These are phyloP conservation scores for Cephus runcator DNA, from an alignment of 2,888 invertebrate genomes.

Conservation along the genomic window DNA sequence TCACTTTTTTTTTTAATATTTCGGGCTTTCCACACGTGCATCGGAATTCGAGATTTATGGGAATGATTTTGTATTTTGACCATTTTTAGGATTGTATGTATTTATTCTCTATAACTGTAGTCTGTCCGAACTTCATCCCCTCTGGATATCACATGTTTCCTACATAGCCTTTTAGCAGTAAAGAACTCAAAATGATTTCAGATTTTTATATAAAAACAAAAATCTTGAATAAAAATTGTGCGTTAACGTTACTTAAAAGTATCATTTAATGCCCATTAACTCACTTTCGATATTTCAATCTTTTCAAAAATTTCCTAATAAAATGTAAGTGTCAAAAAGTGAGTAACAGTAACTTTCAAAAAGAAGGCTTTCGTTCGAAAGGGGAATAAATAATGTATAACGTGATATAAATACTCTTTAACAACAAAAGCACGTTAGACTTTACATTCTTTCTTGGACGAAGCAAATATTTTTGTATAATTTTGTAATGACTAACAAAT, in stretches of 20 bases:
- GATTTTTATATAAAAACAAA: background rate
- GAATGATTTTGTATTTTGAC: background rate
- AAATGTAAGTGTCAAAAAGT: no score
- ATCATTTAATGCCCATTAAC: no score
- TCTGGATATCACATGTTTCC: no score
- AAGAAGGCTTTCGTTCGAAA: background rate
- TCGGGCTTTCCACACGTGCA: background rate
- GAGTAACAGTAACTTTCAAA: no score
- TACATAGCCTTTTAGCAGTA: background rate
- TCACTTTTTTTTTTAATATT: background rate
- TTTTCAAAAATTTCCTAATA: no score
- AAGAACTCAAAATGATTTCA: background rate
- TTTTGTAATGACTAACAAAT: background rate
- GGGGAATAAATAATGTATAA: background rate
- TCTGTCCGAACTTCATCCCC: background rate
- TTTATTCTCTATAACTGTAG: background rate
- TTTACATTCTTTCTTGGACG: background rate
- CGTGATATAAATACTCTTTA: background rate
- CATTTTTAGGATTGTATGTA: background rate
- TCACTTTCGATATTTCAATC: no score
- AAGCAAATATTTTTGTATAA: background rate
- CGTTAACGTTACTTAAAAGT: no score
- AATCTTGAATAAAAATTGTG: no score
- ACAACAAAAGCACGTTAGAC: background rate
- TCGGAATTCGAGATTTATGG: background rate